Percentiles rank a stretch among this genome's conserved stretches.
Conservation (phyloP, 2,888 invertebrate genomes). For the Raillietiella orientalis region DNA sequence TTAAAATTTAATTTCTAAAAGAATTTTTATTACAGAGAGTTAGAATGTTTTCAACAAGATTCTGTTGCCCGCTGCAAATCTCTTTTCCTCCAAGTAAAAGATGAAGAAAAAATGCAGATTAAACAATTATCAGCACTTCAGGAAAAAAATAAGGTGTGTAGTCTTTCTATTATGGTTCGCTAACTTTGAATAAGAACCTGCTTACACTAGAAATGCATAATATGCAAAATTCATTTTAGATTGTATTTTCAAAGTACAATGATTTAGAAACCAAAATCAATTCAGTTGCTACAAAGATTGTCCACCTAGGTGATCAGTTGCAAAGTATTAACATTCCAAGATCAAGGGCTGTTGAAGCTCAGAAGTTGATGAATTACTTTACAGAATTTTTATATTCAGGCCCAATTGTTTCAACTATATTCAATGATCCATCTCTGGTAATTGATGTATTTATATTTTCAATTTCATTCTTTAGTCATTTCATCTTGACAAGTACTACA, state of each 20-base stretch:
- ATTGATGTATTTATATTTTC: slow-evolving; percentile 7
- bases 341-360: slow-evolving; percentile 74
- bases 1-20: too few species aligned
- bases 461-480: too few species aligned
- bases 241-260: slow-evolving; percentile 56
- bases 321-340: slow-evolving; percentile 86
- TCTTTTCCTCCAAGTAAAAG: neutral
- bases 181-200: too few species aligned
- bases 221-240: slow-evolving; percentile 16
- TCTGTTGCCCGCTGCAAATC: too few species aligned
- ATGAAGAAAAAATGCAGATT: neutral
- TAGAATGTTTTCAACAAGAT: too few species aligned
- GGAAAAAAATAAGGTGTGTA: slow-evolving; percentile 2
- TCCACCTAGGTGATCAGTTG: slow-evolving; percentile 91
- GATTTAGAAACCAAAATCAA: slow-evolving; percentile 83
- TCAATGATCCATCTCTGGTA: slow-evolving; percentile 48
- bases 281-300: slow-evolving; percentile 81
- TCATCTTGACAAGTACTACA: too few species aligned
- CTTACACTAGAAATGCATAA: neutral
- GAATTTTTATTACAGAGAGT: too few species aligned
- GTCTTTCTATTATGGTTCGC: neutral
- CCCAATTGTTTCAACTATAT: slow-evolving; percentile 48
- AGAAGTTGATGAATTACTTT: slow-evolving; percentile 63
- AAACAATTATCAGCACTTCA: neutral
- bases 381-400: slow-evolving; percentile 65